These are phyloP conservation scores for Rhinogobio ventralis DNA, from an alignment of 2,797 vertebrate genomes.

Conservation along the genomic window DNA sequence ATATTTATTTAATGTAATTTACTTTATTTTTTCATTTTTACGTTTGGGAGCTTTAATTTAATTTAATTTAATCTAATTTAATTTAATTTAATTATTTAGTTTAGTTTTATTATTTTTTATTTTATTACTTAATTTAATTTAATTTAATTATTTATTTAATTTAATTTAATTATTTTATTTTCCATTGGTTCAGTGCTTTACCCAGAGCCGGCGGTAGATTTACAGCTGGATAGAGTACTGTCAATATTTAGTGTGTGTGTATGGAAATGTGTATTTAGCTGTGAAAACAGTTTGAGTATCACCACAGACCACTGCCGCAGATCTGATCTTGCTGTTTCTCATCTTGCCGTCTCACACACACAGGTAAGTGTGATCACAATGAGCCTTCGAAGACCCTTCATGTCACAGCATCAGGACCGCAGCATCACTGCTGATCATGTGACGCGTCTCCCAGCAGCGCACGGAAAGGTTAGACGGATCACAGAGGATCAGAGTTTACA, in stretches of 20 bases:
- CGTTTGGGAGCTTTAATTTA: too few relatives aligned
- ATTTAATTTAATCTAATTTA: too few relatives aligned
- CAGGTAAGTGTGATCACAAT: slow-evolving; percentile 34
- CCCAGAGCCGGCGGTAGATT: background rate
- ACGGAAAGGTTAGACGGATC: background rate
- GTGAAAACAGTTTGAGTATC: background rate
- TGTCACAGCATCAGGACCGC: slow-evolving; percentile 17
- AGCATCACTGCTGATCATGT: slow-evolving; percentile 5
- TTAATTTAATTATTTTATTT: background rate
- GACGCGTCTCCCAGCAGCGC: background rate
- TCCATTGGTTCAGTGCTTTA: background rate
- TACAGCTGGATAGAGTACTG: slow-evolving; percentile 12
- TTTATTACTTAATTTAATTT: background rate
- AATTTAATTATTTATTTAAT: too few relatives aligned
- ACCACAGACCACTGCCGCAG: slow-evolving; percentile 20
- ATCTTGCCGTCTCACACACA: slow-evolving; percentile 10
- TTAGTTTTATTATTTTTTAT: background rate
- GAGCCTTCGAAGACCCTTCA: slow-evolving; percentile 1
- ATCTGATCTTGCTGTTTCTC: slow-evolving; percentile 15
- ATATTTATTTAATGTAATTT: background rate
- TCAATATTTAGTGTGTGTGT: background rate
- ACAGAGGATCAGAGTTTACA: background rate
- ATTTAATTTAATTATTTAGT: background rate
- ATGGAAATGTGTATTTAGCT: slow-evolving; percentile 5
- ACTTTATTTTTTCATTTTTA: background rate